A percentile compares a stretch with the other conserved stretches of the same genome.
These are phyloP conservation scores for Ornithorhynchus anatinus DNA, from an alignment of 2,113 vertebrate species.

Conservation along the genomic window DNA sequence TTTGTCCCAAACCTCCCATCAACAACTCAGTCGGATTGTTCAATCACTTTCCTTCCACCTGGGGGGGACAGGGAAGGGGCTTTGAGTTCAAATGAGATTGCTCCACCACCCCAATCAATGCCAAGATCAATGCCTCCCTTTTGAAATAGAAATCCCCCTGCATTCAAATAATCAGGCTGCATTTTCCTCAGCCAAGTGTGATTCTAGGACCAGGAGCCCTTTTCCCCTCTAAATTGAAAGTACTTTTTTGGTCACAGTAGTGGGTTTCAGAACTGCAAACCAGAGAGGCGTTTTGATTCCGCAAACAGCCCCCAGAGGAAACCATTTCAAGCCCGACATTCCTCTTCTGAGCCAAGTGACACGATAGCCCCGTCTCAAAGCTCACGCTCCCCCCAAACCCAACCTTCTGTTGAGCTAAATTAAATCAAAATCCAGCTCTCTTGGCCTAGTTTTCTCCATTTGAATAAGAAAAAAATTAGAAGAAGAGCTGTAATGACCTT, in stretches of 20 bases:
- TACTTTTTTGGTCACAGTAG: conserved; percentile 71
- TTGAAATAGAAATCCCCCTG: conserved; percentile 60
- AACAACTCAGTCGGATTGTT: conserved; percentile 20
- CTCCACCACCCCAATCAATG: conserved; percentile 47
- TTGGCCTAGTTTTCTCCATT: conserved; percentile 55
- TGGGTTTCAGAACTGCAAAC: conserved; percentile 76
- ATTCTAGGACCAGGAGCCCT: conserved; percentile 62
- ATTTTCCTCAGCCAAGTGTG: conserved; percentile 48
- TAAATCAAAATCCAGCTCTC: conserved; percentile 70
- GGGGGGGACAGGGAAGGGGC: conserved; percentile 56
- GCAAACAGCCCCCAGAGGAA: conserved; percentile 78
- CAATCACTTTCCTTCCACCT: conserved; percentile 63
- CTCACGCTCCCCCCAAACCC: conserved; percentile 32
- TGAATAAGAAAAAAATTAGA: conserved; percentile 7
- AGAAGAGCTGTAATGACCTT: conserved; percentile 69
- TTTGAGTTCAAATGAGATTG: conserved; percentile 58
- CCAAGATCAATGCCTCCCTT: conserved; percentile 65
- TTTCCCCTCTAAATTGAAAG: conserved; percentile 75
- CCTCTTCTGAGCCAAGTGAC: conserved; percentile 50
- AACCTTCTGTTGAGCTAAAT: conserved; percentile 70
- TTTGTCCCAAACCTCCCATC: conserved; percentile 67
- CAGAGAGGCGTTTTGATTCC: conserved; percentile 79
- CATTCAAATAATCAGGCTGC: conserved; percentile 48
- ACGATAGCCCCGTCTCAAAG: conserved; percentile 32
- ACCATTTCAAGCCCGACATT: conserved; percentile 69